Evolutionary conservation across 2,797 vertebrate genomes (phyloP), one percentile per base, ranked within the genome.

Genomic region (Tapirus indicus): DNA sequence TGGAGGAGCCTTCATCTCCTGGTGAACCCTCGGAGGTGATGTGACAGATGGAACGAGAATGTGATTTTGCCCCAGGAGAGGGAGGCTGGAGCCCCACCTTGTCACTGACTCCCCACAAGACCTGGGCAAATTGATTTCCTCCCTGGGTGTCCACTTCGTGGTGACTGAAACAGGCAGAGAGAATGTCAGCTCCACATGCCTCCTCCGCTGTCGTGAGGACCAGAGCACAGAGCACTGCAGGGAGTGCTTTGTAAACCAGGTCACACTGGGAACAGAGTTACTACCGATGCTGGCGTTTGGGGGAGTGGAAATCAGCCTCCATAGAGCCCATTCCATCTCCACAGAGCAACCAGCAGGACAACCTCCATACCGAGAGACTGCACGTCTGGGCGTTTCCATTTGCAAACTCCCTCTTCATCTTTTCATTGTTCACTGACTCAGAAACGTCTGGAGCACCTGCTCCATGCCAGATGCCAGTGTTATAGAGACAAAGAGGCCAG

Each of bases 401-500:
- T 4, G n/a, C n/a, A 82, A 35, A 47, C 10, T 32, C 54, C 32
- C 3, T 35, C 38, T 6, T 41, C 52, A 23, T 41, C 9, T 17
- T 54, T 21, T 16, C 49, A 9, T 2, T 18, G 32, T 52, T 71
- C 6, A 29, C 13, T 35, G 29, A n/a, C 56, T 35, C 7, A 23
- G 58, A 54, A n/a, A 25, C 1, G 1, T 29, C 52, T 1, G 29
- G 14, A 44, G 35, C 21, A 44, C 23, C 64, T 21, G 17, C 41
- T 47, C 7, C 1, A 0, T 7, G 32, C 9, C 21, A 1, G 10
- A 20, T 5, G 41, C 72, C 11, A 4, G 27, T 3, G 0, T 29
- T 13, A 4, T 2, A 16, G 56, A 60, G 8, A 5, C 1, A 13
- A 47, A 72, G 52, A n/a, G 41, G 6, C 13, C 0, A 0, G 9